Conservation (phyloP, 2,113 vertebrate species). For the Epinephelus cyanopodus region DNA sequence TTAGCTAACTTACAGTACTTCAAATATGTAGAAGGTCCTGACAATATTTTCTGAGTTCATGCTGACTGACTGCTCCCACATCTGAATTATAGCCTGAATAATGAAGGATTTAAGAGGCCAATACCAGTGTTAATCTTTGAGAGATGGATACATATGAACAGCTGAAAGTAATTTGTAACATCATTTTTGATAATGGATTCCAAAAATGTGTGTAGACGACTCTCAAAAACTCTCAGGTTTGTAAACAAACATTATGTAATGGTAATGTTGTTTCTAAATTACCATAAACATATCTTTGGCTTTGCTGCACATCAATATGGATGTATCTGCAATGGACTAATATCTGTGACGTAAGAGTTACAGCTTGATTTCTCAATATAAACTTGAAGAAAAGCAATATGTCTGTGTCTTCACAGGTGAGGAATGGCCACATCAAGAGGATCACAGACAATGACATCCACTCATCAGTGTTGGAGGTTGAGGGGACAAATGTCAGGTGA, state of each 20-base stretch:
- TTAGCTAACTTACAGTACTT: neutral
- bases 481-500: constrained; percentile 96
- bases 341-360: neutral
- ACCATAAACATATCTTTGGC: neutral
- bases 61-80: neutral
- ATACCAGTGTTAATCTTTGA: neutral
- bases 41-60: neutral
- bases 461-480: constrained; percentile 94
- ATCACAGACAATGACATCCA: constrained; percentile 97
- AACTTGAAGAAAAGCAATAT: neutral
- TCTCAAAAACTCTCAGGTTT: neutral
- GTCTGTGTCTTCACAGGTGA: constrained; percentile 84
- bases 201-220: too few species aligned
- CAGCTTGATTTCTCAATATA: neutral
- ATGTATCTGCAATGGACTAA: neutral
- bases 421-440: constrained; percentile 96
- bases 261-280: neutral
- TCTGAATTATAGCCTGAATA: neutral
- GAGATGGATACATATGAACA: too few species aligned
- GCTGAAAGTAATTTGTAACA: too few species aligned
- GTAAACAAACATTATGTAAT: neutral
- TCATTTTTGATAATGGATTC: too few species aligned
- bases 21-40: neutral
- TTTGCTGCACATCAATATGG: neutral
- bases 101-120: neutral